phyloP scores from a whole-genome alignment of 64 coral and sea anemone species.

The Pocillopora verrucosa region DNA sequence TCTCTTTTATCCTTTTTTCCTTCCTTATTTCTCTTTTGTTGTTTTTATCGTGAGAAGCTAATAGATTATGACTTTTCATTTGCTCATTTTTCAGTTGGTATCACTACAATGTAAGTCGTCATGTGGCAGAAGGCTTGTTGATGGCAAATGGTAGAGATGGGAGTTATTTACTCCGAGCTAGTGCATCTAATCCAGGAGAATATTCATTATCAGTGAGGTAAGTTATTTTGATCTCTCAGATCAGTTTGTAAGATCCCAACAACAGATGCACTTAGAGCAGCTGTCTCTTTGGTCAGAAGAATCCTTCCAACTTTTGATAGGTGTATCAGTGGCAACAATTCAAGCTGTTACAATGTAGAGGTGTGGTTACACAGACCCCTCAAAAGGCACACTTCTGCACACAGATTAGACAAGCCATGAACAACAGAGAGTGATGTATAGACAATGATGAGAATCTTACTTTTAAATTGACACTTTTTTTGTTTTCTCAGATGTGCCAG shows the following conservation, averaged over 20 bases:
- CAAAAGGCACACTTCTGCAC: too few species aligned
- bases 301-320: too few species aligned
- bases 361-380: too few species aligned
- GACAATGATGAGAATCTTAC: too few species aligned
- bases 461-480: background rate
- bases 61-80: background rate
- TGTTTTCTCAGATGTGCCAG: conserved; percentile 85
- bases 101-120: conserved; percentile 77
- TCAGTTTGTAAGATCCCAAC: too few species aligned
- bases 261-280: too few species aligned
- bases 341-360: too few species aligned
- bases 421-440: too few species aligned
- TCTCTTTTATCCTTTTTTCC: background rate
- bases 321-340: too few species aligned
- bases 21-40: background rate
- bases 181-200: conserved; percentile 80
- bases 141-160: conserved; percentile 96
- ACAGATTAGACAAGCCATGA: too few species aligned
- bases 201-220: conserved; percentile 91
- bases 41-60: background rate
- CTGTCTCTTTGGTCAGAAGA: too few species aligned
- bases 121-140: conserved; percentile 79
- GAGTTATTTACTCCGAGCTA: conserved; percentile 93
- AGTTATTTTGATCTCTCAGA: background rate
- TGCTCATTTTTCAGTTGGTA: conserved; percentile 69